Base-by-base conservation (phyloP, 1,140 invertebrate genomes). In the Drosophila tsacasi region DNA sequence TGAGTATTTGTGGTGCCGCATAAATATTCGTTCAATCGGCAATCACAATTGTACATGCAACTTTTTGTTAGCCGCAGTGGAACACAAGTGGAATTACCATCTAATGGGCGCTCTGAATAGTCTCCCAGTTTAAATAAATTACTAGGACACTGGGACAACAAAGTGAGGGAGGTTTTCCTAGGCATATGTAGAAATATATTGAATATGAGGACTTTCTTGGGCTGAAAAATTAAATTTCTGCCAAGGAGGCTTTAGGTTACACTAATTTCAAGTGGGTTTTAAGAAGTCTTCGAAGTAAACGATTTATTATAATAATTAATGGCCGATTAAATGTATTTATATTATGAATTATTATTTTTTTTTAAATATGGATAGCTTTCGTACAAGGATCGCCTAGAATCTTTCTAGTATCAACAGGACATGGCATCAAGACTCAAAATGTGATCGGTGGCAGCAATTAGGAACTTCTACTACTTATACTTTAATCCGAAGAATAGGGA, bases 41-140 rank as follows among this genome's bases (percentile, higher is more conserved):
- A 42, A 42, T 21, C 60, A 46, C 64, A 69, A 69, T 68, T 67
- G 21, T 42, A 35, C 63, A 69, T 50, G 44, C 62, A 52, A 68
- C 64, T 52, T 40, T 68, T 67, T 68, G 19, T 49, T 47, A 37
- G 19, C 60, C 44, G n/a, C 12, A 47, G 65, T 19, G 19, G 13
- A n/a, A 13, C 64, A 19, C 17, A 35, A 47, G 12, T 23, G 58
- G 17, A 25, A 25, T 32, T 67, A 40, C 17, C 35, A 50, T 40
- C 17, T n/a, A 67, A 37, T 50, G 46, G 17, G 15, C 6, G 30
- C 30, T 10, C 25, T 67, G 40, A 35, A 46, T 27, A 12, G 40
- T 23, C 15, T n/a, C 7, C 5, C 23, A 19, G n/a, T 19, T 25
- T 61, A 15, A 57, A 39, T 35, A 39, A 37, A 37, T 54, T 25